Evolutionary conservation across 2,797 vertebrate species (phyloP).

Genomic region (Falco concolor): DNA sequence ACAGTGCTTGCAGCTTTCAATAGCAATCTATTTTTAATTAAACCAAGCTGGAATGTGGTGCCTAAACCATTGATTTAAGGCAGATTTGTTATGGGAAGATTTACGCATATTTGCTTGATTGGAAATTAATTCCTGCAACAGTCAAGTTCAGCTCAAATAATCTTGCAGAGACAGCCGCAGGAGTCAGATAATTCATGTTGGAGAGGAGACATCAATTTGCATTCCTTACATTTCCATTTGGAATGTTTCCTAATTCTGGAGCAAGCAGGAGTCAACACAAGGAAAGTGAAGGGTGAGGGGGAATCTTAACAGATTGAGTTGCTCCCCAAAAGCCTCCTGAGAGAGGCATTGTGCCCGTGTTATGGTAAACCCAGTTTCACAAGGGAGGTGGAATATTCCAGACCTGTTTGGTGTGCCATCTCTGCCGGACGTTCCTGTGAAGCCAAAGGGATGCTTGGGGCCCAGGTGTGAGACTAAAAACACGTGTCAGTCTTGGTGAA

Average conservation of each 20-base stretch:
- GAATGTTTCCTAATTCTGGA: constrained; percentile 13
- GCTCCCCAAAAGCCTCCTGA: background rate
- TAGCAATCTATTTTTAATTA: constrained; percentile 61
- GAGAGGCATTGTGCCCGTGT: background rate
- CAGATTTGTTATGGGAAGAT: constrained; percentile 51
- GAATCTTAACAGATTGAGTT: background rate
- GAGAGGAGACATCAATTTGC: background rate
- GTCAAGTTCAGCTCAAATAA: constrained; percentile 42
- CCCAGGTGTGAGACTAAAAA: background rate
- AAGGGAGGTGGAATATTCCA: background rate
- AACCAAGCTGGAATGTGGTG: constrained; percentile 36
- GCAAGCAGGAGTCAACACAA: background rate
- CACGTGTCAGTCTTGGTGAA: accelerated
- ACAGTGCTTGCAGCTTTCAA: constrained; percentile 44
- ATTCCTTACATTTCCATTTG: constrained; percentile 11
- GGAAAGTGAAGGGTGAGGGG: background rate
- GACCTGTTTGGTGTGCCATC: background rate
- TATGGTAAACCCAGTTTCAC: background rate
- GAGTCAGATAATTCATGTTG: background rate
- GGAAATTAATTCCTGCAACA: constrained; percentile 64
- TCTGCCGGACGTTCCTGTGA: background rate
- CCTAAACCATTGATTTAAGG: constrained; percentile 56
- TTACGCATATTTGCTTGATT: constrained; percentile 56
- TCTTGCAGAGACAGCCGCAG: constrained; percentile 2
- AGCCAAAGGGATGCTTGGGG: background rate